phyloP scores from a whole-genome alignment of 2,888 invertebrate species.

The Eurytoma adleriae region DNA sequence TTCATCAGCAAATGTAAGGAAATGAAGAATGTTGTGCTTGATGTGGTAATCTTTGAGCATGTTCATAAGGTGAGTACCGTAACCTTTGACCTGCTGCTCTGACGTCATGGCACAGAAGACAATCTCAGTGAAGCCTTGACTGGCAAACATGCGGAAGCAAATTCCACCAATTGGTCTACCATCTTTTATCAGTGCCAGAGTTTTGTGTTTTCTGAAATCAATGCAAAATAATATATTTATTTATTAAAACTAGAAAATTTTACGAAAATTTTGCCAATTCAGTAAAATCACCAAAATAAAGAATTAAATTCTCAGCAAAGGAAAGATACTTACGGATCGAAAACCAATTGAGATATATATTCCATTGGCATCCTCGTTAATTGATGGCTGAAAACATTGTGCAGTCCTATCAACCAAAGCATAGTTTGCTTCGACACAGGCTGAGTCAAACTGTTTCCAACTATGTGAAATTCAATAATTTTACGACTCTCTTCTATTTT shows the following conservation, averaged over 20 bases:
- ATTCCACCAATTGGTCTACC: slow-evolving; percentile 97
- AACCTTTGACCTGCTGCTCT: slow-evolving; percentile 97
- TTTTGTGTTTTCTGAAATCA: slow-evolving; percentile 89
- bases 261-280: not conserved
- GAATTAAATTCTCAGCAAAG: slow-evolving; percentile 31
- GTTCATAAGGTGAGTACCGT: slow-evolving; percentile 99
- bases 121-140: slow-evolving; percentile 98
- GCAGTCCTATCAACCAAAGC: slow-evolving; percentile 94
- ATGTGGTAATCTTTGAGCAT: slow-evolving; percentile 98
- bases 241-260: not conserved
- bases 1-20: slow-evolving; percentile 98
- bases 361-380: slow-evolving; percentile 98
- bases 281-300: slow-evolving; percentile 9
- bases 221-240: not conserved
- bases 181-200: slow-evolving; percentile 92
- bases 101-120: slow-evolving; percentile 98
- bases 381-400: slow-evolving; percentile 97
- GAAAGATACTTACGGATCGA: slow-evolving; percentile 87
- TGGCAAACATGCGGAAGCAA: slow-evolving; percentile 95
- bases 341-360: slow-evolving; percentile 96
- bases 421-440: slow-evolving; percentile 93
- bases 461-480: slow-evolving; percentile 94
- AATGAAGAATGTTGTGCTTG: slow-evolving; percentile 91
- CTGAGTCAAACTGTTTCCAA: slow-evolving; percentile 93
- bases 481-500: slow-evolving; percentile 93